These are phyloP conservation scores for Lithosia quadra DNA, from an alignment of 2,888 invertebrate genomes.

Conservation along the genomic window DNA sequence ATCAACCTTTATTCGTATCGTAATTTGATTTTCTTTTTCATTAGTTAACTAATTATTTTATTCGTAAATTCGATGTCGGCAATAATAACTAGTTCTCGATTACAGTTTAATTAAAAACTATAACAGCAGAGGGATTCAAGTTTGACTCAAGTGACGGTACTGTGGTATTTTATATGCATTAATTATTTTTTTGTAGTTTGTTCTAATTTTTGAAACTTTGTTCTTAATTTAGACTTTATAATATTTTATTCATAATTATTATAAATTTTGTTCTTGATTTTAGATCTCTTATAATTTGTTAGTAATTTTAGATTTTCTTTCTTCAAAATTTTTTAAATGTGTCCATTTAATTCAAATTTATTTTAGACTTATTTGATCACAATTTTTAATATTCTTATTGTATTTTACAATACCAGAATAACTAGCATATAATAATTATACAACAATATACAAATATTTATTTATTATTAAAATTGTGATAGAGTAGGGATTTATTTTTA, in stretches of 20 bases:
- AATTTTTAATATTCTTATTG: neutral
- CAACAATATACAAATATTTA: neutral
- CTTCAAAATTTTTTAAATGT: too few species aligned
- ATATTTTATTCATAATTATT: too few species aligned
- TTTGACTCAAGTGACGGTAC: neutral
- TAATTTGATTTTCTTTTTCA: neutral
- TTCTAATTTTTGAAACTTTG: too few species aligned
- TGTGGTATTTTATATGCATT: neutral
- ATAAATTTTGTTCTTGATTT: neutral
- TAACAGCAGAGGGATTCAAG: neutral
- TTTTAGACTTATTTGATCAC: neutral
- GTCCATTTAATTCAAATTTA: neutral
- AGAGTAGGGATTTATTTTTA: neutral
- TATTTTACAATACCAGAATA: neutral
- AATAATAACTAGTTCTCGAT: neutral
- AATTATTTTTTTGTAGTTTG: too few species aligned
- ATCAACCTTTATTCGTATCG: too few species aligned
- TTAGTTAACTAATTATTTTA: neutral
- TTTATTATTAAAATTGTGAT: neutral
- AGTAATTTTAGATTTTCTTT: too few species aligned
- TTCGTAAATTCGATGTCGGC: neutral
- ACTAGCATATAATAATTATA: too few species aligned
- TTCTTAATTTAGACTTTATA: neutral
- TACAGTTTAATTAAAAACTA: neutral
- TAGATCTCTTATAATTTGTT: too few species aligned